Percentiles rank a stretch among this genome's conserved stretches.
Evolutionary conservation across 2,113 vertebrate species (phyloP).

Genomic region (Daphoenositta chrysoptera): DNA sequence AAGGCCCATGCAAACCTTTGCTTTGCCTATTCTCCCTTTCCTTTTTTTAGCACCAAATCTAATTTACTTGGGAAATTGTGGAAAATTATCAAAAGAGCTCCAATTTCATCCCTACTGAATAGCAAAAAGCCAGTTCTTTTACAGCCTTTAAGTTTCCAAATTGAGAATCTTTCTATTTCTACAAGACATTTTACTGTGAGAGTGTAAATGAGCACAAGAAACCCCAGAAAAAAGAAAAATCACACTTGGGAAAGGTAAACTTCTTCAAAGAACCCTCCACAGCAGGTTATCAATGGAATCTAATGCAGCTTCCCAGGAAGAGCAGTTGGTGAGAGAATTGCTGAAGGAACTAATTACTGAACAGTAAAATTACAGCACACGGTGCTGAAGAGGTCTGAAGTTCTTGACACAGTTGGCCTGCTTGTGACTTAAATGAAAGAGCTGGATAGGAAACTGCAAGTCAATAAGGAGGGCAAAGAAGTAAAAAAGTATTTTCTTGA

Average conservation of each 20-base stretch:
- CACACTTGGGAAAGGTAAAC: conserved; percentile 6
- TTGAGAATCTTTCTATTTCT: not conserved
- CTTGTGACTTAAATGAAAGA: not conserved
- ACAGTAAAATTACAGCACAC: not conserved
- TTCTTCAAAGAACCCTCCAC: conserved; percentile 13
- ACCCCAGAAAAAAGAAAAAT: not conserved
- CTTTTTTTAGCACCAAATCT: not conserved
- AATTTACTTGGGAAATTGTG: not conserved
- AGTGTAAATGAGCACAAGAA: not conserved
- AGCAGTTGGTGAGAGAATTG: not conserved
- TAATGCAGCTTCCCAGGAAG: not conserved
- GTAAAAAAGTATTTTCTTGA: not conserved
- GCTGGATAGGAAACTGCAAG: not conserved
- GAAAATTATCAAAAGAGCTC: not conserved
- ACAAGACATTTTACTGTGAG: not conserved
- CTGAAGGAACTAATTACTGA: conserved; percentile 20
- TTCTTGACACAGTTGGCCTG: not conserved
- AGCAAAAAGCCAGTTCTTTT: not conserved
- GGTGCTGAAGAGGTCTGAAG: not conserved
- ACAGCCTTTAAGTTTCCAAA: not conserved
- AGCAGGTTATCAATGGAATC: not conserved
- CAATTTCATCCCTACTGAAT: not conserved
- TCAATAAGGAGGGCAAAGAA: not conserved
- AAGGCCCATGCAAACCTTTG: not conserved
- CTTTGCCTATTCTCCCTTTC: not conserved